Evolutionary conservation across 2,797 vertebrate species (phyloP).

Genomic region (Chiloscyllium punctatum): DNA sequence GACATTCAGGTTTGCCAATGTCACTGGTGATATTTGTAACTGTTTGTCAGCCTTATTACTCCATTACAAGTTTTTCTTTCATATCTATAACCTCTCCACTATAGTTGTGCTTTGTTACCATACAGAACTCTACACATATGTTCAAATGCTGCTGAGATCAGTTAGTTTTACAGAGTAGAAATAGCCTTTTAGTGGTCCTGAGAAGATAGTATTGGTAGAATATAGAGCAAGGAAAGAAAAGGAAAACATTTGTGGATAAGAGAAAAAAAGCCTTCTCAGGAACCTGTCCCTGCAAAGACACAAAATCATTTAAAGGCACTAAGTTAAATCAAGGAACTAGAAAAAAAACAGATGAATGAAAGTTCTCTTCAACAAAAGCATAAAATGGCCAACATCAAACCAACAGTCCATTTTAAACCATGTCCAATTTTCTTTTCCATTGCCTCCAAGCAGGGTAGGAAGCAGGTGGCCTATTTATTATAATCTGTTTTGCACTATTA

Average conservation of each 20-base stretch:
- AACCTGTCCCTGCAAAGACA: neutral
- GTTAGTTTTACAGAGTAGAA: neutral
- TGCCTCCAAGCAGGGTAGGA: neutral
- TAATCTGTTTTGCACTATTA: neutral
- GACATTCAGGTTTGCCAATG: neutral
- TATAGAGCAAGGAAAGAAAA: neutral
- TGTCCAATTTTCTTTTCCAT: neutral
- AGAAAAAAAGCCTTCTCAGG: neutral
- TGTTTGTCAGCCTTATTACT: neutral
- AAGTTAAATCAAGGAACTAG: neutral
- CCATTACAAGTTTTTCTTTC: neutral
- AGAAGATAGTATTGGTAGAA: neutral
- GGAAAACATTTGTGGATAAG: neutral
- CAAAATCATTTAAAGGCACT: neutral
- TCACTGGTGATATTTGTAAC: neutral
- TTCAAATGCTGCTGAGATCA: neutral
- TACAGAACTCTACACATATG: neutral
- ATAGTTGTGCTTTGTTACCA: neutral
- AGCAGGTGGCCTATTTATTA: neutral
- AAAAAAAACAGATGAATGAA: neutral
- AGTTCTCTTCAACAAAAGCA: neutral
- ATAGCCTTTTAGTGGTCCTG: neutral
- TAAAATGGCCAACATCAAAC: neutral
- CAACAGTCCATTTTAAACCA: neutral
- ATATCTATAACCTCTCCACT: neutral